These are phyloP conservation scores for Dendrolimus kikuchii DNA, from an alignment of 1,140 invertebrate species.

Conservation along the genomic window DNA sequence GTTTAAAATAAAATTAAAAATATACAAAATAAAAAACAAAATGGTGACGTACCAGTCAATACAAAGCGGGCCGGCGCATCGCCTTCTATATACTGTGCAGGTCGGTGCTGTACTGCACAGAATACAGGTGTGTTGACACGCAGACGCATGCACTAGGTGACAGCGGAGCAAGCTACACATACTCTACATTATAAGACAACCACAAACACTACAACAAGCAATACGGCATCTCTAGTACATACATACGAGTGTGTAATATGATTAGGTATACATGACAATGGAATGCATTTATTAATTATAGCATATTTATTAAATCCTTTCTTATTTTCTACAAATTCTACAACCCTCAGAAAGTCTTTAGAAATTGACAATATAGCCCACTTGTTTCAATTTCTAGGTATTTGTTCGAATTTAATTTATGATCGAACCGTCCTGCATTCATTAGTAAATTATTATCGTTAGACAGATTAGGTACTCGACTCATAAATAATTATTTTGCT, in stretches of 20 bases:
- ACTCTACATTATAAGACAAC: conserved; percentile 1
- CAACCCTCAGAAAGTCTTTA: too few relatives aligned
- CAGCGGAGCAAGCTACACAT: conserved; percentile 49
- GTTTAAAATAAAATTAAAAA: conserved; percentile 3
- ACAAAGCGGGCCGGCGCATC: conserved; percentile 48
- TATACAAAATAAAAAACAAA: conserved; percentile 15
- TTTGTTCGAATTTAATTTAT: too few relatives aligned
- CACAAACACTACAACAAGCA: conserved; percentile 2
- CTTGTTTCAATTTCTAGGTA: too few relatives aligned
- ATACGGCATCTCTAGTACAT: neutral
- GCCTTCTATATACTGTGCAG: conserved; percentile 48
- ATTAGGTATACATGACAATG: too few relatives aligned
- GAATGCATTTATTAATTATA: too few relatives aligned
- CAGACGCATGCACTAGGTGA: conserved; percentile 57
- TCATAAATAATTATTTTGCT: too few relatives aligned
- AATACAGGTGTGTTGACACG: conserved; percentile 53
- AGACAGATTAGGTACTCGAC: too few relatives aligned
- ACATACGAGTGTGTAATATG: neutral
- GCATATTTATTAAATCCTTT: too few relatives aligned
- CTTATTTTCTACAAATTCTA: too few relatives aligned
- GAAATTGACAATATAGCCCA: too few relatives aligned
- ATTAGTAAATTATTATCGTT: too few relatives aligned
- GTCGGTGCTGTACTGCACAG: conserved; percentile 44
- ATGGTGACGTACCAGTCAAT: conserved; percentile 51
- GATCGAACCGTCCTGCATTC: too few relatives aligned